A percentile compares a stretch with the other conserved stretches of the same genome.
Conservation (phyloP, 2,888 invertebrate genomes). For the Phoenoteleia sp. region DNA sequence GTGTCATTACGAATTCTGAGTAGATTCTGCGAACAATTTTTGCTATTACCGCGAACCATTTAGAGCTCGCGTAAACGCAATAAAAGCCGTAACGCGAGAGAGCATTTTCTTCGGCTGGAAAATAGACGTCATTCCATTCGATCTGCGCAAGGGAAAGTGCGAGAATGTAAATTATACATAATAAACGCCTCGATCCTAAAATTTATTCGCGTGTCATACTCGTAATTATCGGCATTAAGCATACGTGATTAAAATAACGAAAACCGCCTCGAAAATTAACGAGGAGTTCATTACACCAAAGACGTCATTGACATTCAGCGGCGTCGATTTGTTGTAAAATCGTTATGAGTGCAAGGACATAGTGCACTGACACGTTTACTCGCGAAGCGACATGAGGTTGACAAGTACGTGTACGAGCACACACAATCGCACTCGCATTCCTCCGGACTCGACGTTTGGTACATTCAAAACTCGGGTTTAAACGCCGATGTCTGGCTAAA, state of each 20-base stretch:
- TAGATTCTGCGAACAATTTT: conserved; percentile 31
- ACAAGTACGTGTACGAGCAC: conserved; percentile 30
- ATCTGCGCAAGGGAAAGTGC: conserved; percentile 13
- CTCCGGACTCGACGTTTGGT: conserved; percentile 10
- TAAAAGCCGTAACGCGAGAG: not conserved
- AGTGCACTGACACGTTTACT: conserved; percentile 54
- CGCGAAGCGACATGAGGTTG: conserved; percentile 27
- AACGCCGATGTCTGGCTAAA: not conserved
- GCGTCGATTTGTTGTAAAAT: conserved; percentile 53
- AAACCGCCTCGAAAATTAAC: conserved; percentile 2
- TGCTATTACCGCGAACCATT: conserved; percentile 12
- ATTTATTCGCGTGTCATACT: conserved; percentile 37
- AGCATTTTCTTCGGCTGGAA: conserved; percentile 4
- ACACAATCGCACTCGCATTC: conserved; percentile 37
- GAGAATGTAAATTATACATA: conserved; percentile 34
- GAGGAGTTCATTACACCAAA: conserved; percentile 41
- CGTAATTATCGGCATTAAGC: conserved; percentile 30
- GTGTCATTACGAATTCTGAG: conserved; percentile 37
- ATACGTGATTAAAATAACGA: conserved; percentile 41
- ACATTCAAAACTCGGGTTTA: conserved; percentile 7
- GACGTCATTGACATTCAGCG: conserved; percentile 63
- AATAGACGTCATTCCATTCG: conserved; percentile 1
- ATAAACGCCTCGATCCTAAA: conserved; percentile 20
- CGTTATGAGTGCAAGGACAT: conserved; percentile 64
- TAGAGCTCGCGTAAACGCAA: not conserved